Evolutionary conservation across 2,113 vertebrate species (phyloP).

Genomic region (Sterrhoptilus dennistouni): DNA sequence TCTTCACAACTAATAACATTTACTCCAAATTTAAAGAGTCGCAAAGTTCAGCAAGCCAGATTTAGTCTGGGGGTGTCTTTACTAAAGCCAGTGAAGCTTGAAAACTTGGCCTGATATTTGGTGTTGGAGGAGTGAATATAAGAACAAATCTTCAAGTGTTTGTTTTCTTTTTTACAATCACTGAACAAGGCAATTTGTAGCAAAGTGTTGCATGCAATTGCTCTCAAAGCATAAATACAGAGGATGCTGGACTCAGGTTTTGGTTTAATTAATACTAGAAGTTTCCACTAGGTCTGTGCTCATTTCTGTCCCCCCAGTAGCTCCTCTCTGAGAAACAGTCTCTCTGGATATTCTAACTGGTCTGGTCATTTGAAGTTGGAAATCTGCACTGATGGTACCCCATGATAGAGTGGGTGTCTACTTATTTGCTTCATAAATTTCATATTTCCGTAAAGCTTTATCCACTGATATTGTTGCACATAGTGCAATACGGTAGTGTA

Average conservation of each 20-base stretch:
- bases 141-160: neutral
- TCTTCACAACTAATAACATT: conserved; percentile 47
- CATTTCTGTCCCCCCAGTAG: neutral
- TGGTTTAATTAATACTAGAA: neutral
- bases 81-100: neutral
- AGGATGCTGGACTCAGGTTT: neutral
- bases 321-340: neutral
- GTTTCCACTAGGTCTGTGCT: neutral
- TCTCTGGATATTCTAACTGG: neutral
- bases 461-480: neutral
- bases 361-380: neutral
- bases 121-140: neutral
- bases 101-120: neutral
- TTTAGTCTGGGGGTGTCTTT: neutral
- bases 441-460: neutral
- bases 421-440: neutral
- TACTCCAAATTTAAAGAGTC: conserved; percentile 43
- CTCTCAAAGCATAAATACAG: neutral
- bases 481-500: neutral
- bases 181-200: neutral
- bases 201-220: neutral
- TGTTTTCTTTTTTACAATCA: neutral
- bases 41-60: conserved; percentile 17
- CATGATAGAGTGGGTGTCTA: neutral
- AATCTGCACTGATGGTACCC: neutral